phyloP scores from a whole-genome alignment of 2,113 vertebrate genomes.

The Crotalus helleri region DNA sequence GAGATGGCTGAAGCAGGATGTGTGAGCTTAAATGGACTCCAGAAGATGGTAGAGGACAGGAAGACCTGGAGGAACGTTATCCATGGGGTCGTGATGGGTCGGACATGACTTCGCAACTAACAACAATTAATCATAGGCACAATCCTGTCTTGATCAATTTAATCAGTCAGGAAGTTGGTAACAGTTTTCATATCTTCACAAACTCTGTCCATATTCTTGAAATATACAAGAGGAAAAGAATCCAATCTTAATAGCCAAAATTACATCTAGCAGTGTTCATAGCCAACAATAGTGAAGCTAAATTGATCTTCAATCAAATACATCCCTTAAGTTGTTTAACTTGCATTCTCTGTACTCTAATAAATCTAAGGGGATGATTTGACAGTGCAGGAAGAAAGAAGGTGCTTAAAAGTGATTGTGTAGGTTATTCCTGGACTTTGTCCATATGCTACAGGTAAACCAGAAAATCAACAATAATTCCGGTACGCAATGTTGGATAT shows the following conservation, averaged over 20 bases:
- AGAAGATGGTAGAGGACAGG: too few species aligned
- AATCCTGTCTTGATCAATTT: background rate
- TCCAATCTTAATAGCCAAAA: background rate
- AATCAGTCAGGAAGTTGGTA: background rate
- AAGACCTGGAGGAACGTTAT: too few species aligned
- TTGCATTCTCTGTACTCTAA: background rate
- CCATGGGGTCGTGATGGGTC: too few species aligned
- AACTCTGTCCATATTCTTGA: background rate
- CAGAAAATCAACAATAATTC: background rate
- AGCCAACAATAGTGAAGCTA: background rate
- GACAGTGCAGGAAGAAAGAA: background rate
- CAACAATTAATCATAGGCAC: background rate
- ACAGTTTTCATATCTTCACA: background rate
- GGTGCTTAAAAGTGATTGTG: background rate
- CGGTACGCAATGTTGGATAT: background rate
- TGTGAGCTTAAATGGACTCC: too few species aligned
- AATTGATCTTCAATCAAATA: background rate
- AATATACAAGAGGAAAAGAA: background rate
- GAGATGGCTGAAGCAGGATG: too few species aligned
- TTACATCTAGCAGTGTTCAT: background rate
- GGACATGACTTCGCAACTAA: too few species aligned
- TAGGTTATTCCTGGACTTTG: background rate
- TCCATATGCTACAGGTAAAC: background rate
- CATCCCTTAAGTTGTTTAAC: background rate
- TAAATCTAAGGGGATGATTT: background rate